Evolutionary conservation across 2,888 invertebrate genomes (phyloP).

Genomic region (Coronaproctus castanopsis): DNA sequence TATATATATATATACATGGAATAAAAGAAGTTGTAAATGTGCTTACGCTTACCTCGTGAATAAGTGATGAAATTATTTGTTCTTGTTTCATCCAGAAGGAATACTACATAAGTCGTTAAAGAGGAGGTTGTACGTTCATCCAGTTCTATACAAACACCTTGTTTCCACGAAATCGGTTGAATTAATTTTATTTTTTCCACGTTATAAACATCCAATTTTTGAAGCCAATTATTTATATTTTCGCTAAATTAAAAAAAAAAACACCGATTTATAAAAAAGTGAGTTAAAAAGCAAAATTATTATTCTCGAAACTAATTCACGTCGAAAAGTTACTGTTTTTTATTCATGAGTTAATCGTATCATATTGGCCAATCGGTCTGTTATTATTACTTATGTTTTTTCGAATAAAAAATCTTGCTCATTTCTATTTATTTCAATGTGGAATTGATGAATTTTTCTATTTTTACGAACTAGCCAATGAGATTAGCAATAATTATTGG

Average conservation of each 20-base stretch:
- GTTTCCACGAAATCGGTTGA: slow-evolving; percentile 7
- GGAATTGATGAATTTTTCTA: too few species aligned
- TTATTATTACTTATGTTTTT: too few species aligned
- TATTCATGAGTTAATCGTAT: too few species aligned
- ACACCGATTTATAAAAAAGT: too few species aligned
- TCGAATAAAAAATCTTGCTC: too few species aligned
- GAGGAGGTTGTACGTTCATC: slow-evolving; percentile 1
- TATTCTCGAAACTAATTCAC: too few species aligned
- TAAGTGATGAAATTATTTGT: slow-evolving; percentile 8
- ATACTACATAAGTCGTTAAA: neutral
- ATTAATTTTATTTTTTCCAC: slow-evolving; percentile 8
- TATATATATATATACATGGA: neutral
- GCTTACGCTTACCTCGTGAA: neutral
- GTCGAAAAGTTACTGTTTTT: too few species aligned
- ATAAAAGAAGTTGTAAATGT: neutral
- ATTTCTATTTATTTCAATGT: too few species aligned
- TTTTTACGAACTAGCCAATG: too few species aligned
- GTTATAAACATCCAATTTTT: slow-evolving; percentile 5
- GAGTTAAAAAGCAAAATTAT: too few species aligned
- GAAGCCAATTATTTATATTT: slow-evolving; percentile 3
- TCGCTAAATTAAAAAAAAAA: slow-evolving; percentile 4
- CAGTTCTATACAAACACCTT: slow-evolving; percentile 8
- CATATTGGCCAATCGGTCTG: too few species aligned
- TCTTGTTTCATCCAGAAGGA: slow-evolving; percentile 5
- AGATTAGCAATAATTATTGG: too few species aligned